Evolutionary conservation across 2,888 invertebrate genomes (phyloP).

Genomic region (Teleogryllus oceanicus): DNA sequence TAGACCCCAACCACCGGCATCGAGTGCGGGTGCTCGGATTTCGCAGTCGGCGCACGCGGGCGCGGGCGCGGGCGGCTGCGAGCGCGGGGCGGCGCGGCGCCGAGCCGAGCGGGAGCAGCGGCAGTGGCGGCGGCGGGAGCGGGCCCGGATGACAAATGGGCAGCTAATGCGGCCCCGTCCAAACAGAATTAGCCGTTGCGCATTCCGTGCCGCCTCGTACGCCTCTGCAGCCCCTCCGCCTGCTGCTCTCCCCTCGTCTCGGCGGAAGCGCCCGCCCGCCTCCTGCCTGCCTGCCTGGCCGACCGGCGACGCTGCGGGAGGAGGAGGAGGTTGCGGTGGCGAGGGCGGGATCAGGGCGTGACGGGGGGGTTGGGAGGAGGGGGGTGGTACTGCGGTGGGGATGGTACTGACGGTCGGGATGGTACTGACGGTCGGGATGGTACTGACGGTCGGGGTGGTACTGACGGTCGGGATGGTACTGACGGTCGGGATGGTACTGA

Average conservation of each 20-base stretch:
- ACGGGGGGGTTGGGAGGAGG: too few relatives aligned
- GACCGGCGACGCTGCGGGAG: too few relatives aligned
- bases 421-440: neutral
- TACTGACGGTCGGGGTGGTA: neutral
- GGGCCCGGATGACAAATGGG: constrained; percentile 29
- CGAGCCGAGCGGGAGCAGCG: neutral
- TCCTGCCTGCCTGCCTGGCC: too few relatives aligned
- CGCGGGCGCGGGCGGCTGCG: too few relatives aligned
- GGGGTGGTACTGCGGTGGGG: too few relatives aligned
- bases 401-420: neutral
- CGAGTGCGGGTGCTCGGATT: too few relatives aligned
- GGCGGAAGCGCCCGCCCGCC: too few relatives aligned
- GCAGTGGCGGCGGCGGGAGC: constrained; percentile 4
- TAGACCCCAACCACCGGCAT: too few relatives aligned
- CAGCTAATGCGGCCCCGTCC: constrained; percentile 35
- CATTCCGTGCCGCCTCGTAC: constrained; percentile 18
- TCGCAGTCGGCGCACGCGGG: too few relatives aligned
- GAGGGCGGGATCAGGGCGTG: too few relatives aligned
- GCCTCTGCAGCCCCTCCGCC: neutral
- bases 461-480: neutral
- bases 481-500: neutral
- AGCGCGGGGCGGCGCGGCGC: neutral
- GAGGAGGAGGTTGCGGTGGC: too few relatives aligned
- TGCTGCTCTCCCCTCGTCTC: neutral
- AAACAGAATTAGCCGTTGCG: constrained; percentile 34